Evolutionary conservation across 1,140 invertebrate genomes (phyloP).

Genomic region (Melitaea cinxia): DNA sequence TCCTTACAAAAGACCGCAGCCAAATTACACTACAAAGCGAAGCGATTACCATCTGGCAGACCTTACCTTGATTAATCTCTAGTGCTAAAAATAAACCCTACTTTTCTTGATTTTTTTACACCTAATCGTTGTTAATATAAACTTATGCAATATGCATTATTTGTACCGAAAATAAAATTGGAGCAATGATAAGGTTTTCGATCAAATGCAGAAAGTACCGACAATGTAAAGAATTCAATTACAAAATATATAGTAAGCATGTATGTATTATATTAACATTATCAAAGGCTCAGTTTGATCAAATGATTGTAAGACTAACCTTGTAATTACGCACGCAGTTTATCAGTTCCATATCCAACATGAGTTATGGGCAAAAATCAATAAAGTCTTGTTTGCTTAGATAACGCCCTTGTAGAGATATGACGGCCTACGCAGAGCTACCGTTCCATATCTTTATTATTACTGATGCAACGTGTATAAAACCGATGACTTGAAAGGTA

Average conservation of each 20-base stretch:
- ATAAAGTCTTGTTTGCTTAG: slow-evolving; percentile 35
- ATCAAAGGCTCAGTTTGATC: slow-evolving; percentile 4
- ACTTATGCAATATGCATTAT: too few species aligned
- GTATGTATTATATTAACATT: background rate
- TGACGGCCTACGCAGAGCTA: slow-evolving; percentile 24
- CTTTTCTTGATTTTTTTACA: too few species aligned
- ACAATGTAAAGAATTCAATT: background rate
- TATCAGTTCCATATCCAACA: slow-evolving; percentile 22
- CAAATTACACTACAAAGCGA: too few species aligned
- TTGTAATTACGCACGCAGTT: slow-evolving; percentile 30
- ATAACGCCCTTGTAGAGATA: slow-evolving; percentile 27
- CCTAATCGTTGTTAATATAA: too few species aligned
- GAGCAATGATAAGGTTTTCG: too few species aligned
- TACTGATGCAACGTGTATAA: slow-evolving; percentile 1
- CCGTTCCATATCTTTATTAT: slow-evolving; percentile 32
- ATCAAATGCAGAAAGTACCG: background rate
- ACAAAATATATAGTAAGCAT: background rate
- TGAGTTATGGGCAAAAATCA: slow-evolving; percentile 39
- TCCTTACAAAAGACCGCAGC: too few species aligned
- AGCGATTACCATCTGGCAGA: too few species aligned
- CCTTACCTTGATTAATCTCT: too few species aligned
- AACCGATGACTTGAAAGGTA: background rate
- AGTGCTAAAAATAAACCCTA: too few species aligned
- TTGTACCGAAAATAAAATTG: too few species aligned
- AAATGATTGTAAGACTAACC: slow-evolving; percentile 21